Conservation (phyloP, 2,797 vertebrate genomes). For the Pygocentrus nattereri region DNA sequence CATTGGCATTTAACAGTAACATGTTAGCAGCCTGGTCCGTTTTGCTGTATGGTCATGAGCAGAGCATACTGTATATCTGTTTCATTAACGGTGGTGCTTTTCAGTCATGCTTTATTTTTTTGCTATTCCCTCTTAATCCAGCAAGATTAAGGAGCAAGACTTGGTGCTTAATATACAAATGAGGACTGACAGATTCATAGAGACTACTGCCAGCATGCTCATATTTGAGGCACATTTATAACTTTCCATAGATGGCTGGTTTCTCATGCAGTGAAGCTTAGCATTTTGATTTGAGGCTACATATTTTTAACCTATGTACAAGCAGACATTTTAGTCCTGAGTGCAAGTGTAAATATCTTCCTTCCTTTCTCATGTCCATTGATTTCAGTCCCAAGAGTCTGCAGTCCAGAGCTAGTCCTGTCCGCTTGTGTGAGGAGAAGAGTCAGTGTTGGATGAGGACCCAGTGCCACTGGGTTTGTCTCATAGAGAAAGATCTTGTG, state of each 20-base stretch:
- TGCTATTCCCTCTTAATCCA: slow-evolving; percentile 47
- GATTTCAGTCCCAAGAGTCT: slow-evolving; percentile 39
- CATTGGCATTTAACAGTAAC: background rate
- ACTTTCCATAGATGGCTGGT: slow-evolving; percentile 31
- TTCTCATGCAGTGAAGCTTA: slow-evolving; percentile 32
- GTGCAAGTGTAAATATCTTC: slow-evolving; percentile 60
- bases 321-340: background rate
- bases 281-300: slow-evolving; percentile 31
- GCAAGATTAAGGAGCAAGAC: slow-evolving; percentile 29
- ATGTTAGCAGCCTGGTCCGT: slow-evolving; percentile 1
- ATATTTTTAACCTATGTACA: slow-evolving; percentile 24
- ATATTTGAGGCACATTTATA: slow-evolving; percentile 52
- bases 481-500: slow-evolving; percentile 6
- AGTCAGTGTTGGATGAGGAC: slow-evolving; percentile 23
- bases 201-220: slow-evolving; percentile 50
- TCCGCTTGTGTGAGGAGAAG: slow-evolving; percentile 25
- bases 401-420: slow-evolving; percentile 33
- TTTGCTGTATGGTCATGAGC: background rate
- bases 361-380: slow-evolving; percentile 45
- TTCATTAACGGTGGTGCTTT: slow-evolving; percentile 53
- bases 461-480: slow-evolving; percentile 43
- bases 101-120: slow-evolving; percentile 33
- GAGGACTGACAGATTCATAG: slow-evolving; percentile 37
- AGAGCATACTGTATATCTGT: background rate
- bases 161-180: slow-evolving; percentile 54